Conservation (phyloP, 2,888 invertebrate species). For the Nomada fucata region DNA sequence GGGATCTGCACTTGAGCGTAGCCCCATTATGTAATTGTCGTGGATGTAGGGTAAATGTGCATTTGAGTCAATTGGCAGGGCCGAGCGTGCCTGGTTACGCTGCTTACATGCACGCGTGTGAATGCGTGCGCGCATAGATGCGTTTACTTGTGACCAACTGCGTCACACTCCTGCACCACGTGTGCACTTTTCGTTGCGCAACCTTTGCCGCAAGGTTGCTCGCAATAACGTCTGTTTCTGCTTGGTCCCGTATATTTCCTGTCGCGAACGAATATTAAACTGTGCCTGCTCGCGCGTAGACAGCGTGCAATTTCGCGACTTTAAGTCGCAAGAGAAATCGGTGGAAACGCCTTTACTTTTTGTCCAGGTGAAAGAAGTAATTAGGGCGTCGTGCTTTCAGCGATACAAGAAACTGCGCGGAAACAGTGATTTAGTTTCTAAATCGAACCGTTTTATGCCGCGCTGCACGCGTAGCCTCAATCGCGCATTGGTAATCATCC, state of each 20-base stretch:
- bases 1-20: constrained; percentile 50
- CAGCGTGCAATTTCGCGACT: too few species aligned
- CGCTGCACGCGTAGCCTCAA: too few species aligned
- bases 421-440: too few species aligned
- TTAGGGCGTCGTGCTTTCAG: too few species aligned
- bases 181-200: constrained; percentile 70
- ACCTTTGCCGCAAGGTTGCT: constrained; percentile 78
- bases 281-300: too few species aligned
- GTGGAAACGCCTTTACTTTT: too few species aligned
- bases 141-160: constrained; percentile 52
- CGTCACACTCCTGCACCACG: constrained; percentile 68
- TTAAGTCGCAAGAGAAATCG: too few species aligned
- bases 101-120: constrained; percentile 47
- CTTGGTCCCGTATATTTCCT: constrained; percentile 25
- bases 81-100: constrained; percentile 68
- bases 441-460: too few species aligned
- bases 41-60: constrained; percentile 83
- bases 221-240: constrained; percentile 32
- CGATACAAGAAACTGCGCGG: too few species aligned
- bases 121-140: constrained; percentile 48
- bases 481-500: too few species aligned
- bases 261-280: too few species aligned
- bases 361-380: too few species aligned
- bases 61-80: constrained; percentile 82
- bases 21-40: constrained; percentile 81